Evolutionary conservation across 2,113 vertebrate species (phyloP).

Genomic region (Benitochromis conjunctus): DNA sequence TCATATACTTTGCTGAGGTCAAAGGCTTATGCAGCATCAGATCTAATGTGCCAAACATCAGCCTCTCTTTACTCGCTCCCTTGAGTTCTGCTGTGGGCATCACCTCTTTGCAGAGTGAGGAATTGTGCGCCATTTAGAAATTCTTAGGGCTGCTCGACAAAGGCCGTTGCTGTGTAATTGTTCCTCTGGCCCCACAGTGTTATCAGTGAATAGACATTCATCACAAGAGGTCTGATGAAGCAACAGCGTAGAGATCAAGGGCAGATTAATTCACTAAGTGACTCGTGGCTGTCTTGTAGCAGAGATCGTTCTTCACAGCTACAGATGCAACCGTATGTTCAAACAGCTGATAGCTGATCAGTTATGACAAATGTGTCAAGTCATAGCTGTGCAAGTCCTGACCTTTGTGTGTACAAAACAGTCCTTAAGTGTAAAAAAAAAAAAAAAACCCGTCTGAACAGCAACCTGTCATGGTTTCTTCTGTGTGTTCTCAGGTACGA

Average conservation of each 20-base stretch:
- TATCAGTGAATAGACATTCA: conserved; percentile 63
- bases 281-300: conserved; percentile 74
- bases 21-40: not conserved
- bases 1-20: not conserved
- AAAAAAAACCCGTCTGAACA: not conserved
- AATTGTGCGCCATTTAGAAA: conserved; percentile 45
- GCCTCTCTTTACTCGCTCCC: not conserved
- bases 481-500: conserved; percentile 68
- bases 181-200: conserved; percentile 51
- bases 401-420: not conserved
- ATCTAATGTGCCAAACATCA: not conserved
- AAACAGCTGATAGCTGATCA: not conserved
- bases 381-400: not conserved
- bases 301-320: conserved; percentile 6
- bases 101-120: not conserved
- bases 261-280: conserved; percentile 84
- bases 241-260: conserved; percentile 82
- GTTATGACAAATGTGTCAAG: not conserved
- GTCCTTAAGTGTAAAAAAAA: not conserved
- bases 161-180: conserved; percentile 63
- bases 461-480: not conserved
- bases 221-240: conserved; percentile 68
- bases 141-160: conserved; percentile 52
- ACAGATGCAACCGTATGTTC: not conserved
- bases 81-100: conserved; percentile 7